Evolutionary conservation across 1,140 invertebrate species (phyloP).

Genomic region (Ylistrum balloti): DNA sequence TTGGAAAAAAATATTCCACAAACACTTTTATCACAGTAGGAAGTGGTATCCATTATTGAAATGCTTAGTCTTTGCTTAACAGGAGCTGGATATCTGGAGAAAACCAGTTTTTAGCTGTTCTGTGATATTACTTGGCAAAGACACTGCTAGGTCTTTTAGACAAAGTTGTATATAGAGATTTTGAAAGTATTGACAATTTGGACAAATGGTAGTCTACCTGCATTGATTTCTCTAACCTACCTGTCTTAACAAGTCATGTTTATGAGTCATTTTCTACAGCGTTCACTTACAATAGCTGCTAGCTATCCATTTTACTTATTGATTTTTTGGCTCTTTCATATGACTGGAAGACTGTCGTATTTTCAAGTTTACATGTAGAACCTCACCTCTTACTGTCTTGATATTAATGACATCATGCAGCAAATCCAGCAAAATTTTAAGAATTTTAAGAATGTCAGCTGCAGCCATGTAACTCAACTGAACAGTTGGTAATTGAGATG

Average conservation of each 20-base stretch:
- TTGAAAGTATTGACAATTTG: too few relatives aligned
- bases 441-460: background rate
- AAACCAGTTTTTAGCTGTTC: too few relatives aligned
- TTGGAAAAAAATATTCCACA: too few relatives aligned
- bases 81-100: too few relatives aligned
- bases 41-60: too few relatives aligned
- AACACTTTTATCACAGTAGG: too few relatives aligned
- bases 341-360: background rate
- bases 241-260: background rate
- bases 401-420: background rate
- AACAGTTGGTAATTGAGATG: background rate
- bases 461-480: background rate
- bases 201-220: background rate
- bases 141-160: too few relatives aligned
- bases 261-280: constrained; percentile 10
- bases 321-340: background rate
- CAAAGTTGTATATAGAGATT: too few relatives aligned
- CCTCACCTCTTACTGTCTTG: background rate
- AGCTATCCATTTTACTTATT: background rate
- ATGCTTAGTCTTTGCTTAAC: too few relatives aligned
- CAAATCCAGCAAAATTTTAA: background rate
- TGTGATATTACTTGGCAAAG: too few relatives aligned
- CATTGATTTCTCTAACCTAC: constrained; percentile 22
- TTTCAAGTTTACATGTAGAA: background rate
- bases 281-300: background rate